Percentiles rank a stretch among this genome's conserved stretches.
These are phyloP conservation scores for Bubalus kerabau DNA, from an alignment of 2,113 vertebrate species.

Conservation along the genomic window DNA sequence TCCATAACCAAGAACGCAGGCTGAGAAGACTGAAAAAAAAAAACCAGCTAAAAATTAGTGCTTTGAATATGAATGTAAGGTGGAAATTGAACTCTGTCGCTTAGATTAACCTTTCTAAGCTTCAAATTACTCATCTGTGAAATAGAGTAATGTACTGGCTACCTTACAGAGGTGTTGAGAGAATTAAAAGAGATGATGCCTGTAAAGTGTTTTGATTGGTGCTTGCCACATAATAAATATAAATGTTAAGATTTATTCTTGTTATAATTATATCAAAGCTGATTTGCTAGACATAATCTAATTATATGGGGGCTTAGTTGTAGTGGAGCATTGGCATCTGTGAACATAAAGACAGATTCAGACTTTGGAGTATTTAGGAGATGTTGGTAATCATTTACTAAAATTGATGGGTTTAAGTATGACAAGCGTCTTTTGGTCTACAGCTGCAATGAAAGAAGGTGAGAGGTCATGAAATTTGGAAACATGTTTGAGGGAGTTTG, in stretches of 20 bases:
- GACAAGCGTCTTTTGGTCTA: background rate
- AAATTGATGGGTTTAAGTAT: background rate
- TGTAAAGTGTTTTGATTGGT: background rate
- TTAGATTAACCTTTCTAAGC: background rate
- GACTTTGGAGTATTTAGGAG: background rate
- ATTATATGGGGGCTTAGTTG: background rate
- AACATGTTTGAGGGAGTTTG: background rate
- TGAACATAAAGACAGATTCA: background rate
- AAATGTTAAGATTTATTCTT: background rate
- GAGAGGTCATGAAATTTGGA: background rate
- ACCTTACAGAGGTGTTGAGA: background rate
- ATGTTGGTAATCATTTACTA: background rate
- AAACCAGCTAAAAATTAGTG: background rate
- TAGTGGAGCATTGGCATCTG: background rate
- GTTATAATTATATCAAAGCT: background rate
- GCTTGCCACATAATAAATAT: background rate
- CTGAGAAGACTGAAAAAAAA: background rate
- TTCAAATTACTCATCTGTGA: background rate
- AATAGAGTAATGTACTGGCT: background rate
- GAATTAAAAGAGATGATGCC: background rate
- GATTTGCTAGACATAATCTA: background rate
- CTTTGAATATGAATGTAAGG: background rate
- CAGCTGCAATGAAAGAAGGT: background rate
- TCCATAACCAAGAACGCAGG: background rate
- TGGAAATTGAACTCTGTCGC: background rate